Conservation (phyloP, 2,888 invertebrate species). For the Aporophyla nigra region DNA sequence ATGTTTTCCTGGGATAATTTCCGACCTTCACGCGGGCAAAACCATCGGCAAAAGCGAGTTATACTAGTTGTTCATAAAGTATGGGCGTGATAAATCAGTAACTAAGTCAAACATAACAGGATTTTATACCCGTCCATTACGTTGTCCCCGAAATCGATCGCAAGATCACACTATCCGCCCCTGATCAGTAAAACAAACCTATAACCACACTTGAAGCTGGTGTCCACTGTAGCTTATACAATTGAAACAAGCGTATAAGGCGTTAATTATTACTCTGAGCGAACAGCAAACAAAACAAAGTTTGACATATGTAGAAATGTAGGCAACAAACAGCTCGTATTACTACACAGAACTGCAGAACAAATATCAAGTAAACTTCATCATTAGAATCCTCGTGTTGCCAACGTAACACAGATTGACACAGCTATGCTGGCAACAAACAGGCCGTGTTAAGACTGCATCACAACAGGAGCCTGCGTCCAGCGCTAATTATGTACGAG, state of each 20-base stretch:
- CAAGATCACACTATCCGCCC: neutral
- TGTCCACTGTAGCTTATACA: too few species aligned
- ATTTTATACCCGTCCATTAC: neutral
- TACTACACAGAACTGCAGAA: constrained; percentile 13
- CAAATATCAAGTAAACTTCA: constrained; percentile 45
- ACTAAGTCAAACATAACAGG: too few species aligned
- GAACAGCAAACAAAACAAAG: constrained; percentile 26
- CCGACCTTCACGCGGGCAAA: neutral
- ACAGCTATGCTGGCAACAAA: constrained; percentile 43
- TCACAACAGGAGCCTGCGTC: constrained; percentile 23
- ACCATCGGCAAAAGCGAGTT: neutral
- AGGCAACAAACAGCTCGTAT: constrained; percentile 20
- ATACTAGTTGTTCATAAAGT: neutral
- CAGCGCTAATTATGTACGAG: constrained; percentile 53
- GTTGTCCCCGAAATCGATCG: neutral
- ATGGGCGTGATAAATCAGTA: neutral
- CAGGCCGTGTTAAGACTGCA: constrained; percentile 41
- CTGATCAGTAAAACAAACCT: neutral
- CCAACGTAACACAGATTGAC: constrained; percentile 58
- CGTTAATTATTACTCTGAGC: constrained; percentile 1
- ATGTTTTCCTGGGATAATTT: neutral
- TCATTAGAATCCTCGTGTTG: constrained; percentile 47
- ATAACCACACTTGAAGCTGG: neutral
- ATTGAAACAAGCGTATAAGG: neutral
- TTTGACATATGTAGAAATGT: constrained; percentile 15